Base-by-base conservation (phyloP, 92 coral and sea anemone genomes). In the Siderastrea siderea region DNA sequence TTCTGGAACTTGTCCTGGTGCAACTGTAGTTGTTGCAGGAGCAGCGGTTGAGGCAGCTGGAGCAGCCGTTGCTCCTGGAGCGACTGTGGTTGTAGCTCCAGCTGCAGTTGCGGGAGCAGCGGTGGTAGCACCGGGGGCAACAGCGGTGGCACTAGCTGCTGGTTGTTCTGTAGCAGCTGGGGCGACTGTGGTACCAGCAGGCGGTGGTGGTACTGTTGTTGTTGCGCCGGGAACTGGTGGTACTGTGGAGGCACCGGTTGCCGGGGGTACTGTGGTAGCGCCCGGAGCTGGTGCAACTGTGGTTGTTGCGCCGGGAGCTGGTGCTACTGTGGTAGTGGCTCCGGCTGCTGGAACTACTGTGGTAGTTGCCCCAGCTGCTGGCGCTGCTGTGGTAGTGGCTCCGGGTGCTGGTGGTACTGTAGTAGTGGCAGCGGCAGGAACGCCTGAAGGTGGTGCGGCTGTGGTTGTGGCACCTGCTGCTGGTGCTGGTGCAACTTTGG, bases 401-500 rank as follows among this genome's bases (percentile, higher is more conserved):
- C 52, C 49, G 6, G 66, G 59, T 52, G 85, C 65, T 6, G 73
- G 48, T 5, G 60, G 48, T 0, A 9, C 26, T 50, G 63, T 53
- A 1, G 74, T 13, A 8, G 55, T 57, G 16, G 54, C 82, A 4
- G 82, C 13, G n/a, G 45, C 71, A 44, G 82, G 82, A 2, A 54
- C 52, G n/a, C n/a, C 5, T 44, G 74, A 5, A 1, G 74, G 3
- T 69, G 74, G 38, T 45, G 74, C 11, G 26, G 15, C 72, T 46
- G 60, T 45, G 13, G 59, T 50, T 49, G 87, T 14, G 4, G 72
- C 55, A 7, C 38, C 90, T 47, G 58, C 46, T 16, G 48, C 66
- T 61, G 66, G 66, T 14, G 66, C 66, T 61, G 66, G 66, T 75
- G 75, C 53, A 5, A 60, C 71, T 44, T 63, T 55, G 8, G 86